These are phyloP conservation scores for Drosophila persimilis DNA, from an alignment of 1,140 invertebrate species.

Conservation along the genomic window DNA sequence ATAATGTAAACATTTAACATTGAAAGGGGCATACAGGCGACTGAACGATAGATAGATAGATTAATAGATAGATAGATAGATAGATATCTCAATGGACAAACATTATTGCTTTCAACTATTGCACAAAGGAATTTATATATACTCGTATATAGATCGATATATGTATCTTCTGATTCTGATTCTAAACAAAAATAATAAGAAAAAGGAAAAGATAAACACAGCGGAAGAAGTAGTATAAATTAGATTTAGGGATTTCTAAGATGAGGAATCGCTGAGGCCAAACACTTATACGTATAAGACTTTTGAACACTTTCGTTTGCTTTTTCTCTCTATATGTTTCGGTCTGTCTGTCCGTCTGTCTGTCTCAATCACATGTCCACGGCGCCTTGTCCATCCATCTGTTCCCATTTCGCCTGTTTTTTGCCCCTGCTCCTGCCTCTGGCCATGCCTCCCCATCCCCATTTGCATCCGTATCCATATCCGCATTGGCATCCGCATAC, in stretches of 20 bases:
- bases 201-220: constrained; percentile 20
- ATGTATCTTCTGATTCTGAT: constrained; percentile 14
- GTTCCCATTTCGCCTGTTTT: constrained; percentile 6
- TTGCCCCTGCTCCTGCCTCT: constrained; percentile 11
- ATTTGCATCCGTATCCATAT: constrained; percentile 2
- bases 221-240: too few species aligned
- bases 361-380: constrained; percentile 35
- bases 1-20: constrained; percentile 11
- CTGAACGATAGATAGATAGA: constrained; percentile 10
- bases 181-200: not conserved
- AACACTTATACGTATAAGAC: constrained; percentile 53
- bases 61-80: constrained; percentile 11
- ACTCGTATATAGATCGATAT: constrained; percentile 22
- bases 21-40: too few species aligned
- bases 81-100: constrained; percentile 10
- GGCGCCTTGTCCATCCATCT: constrained; percentile 15
- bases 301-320: constrained; percentile 73
- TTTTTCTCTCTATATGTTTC: constrained; percentile 6
- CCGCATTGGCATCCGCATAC: constrained; percentile 14
- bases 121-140: constrained; percentile 43
- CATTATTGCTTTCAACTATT: constrained; percentile 61
- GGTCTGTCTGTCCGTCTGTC: not conserved
- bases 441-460: constrained; percentile 21
- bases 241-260: constrained; percentile 1
- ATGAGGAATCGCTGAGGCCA: constrained; percentile 6